A percentile compares a stretch with the other conserved stretches of the same genome.
These are phyloP conservation scores for Sternarchorhynchus goeldii DNA, from an alignment of 2,797 vertebrate genomes.

Conservation along the genomic window DNA sequence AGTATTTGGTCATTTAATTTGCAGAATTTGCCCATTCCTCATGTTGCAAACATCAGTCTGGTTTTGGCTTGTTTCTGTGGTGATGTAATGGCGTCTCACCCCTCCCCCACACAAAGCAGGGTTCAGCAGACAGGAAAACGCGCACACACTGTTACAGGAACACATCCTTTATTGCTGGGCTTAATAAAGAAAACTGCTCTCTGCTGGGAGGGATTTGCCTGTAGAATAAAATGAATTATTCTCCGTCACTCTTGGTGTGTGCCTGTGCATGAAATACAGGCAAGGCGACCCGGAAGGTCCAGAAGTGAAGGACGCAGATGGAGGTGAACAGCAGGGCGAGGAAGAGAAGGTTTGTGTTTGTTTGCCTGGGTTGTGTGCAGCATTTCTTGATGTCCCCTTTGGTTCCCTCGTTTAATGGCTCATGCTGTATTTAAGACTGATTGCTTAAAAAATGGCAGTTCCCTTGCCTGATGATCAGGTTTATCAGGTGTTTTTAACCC, in stretches of 20 bases:
- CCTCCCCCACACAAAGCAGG: neutral
- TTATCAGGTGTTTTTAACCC: slow-evolving; percentile 1
- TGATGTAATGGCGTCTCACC: neutral
- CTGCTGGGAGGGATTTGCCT: neutral
- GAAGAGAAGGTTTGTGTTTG: slow-evolving; percentile 63
- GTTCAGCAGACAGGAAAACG: neutral
- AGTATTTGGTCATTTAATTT: no score
- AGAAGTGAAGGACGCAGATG: slow-evolving; percentile 73
- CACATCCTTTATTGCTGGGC: neutral
- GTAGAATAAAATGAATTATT: neutral
- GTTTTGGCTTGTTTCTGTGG: neutral
- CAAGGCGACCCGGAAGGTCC: slow-evolving; percentile 70
- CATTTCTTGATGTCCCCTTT: neutral
- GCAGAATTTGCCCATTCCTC: neutral
- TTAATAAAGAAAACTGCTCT: neutral
- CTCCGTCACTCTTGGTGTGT: neutral
- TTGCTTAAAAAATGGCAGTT: neutral
- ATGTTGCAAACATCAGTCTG: neutral
- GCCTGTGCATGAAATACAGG: slow-evolving; percentile 56
- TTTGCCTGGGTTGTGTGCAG: neutral
- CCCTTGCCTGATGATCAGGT: slow-evolving; percentile 19
- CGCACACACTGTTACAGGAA: no score
- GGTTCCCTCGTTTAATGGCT: neutral
- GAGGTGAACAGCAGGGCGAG: slow-evolving; percentile 57
- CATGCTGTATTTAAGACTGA: slow-evolving; percentile 12